A percentile compares a stretch with the other conserved stretches of the same genome.
Conservation (phyloP, 1,140 invertebrate species). For the Anastrepha obliqua region DNA sequence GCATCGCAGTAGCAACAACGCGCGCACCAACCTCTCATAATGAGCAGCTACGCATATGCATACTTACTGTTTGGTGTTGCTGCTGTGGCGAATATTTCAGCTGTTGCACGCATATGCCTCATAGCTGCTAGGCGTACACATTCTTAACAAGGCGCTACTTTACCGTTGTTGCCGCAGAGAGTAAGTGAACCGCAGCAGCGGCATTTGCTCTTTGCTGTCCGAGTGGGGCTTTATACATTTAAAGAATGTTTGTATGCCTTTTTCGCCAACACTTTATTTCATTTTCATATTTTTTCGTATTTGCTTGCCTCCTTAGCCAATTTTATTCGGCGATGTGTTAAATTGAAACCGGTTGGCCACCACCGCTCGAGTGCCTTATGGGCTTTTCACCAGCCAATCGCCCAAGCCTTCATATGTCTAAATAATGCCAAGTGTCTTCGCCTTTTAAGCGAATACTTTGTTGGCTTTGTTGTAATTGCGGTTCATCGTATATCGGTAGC, state of each 20-base stretch:
- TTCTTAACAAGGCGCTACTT: slow-evolving; percentile 44
- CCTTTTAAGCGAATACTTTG: background rate
- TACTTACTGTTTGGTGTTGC: background rate
- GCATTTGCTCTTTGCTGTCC: background rate
- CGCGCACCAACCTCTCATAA: background rate
- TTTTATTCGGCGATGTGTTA: slow-evolving; percentile 38
- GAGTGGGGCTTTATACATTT: background rate
- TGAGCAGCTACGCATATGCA: slow-evolving; percentile 42
- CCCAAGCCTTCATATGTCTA: slow-evolving; percentile 37
- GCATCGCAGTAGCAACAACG: slow-evolving; percentile 2
- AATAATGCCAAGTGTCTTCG: background rate
- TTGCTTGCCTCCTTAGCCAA: slow-evolving; percentile 18
- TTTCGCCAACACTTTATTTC: background rate
- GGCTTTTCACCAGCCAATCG: slow-evolving; percentile 47
- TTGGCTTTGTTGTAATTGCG: slow-evolving; percentile 37
- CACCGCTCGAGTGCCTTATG: slow-evolving; percentile 37
- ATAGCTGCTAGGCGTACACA: slow-evolving; percentile 36
- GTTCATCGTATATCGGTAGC: slow-evolving; percentile 50
- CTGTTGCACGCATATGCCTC: slow-evolving; percentile 14
- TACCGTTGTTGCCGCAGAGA: slow-evolving; percentile 35
- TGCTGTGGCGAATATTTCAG: background rate
- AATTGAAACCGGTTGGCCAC: background rate
- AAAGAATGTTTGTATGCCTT: background rate
- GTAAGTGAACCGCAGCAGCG: background rate
- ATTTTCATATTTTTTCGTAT: background rate